These are phyloP conservation scores for Alloplasta piceator DNA, from an alignment of 2,888 invertebrate genomes.

Conservation along the genomic window DNA sequence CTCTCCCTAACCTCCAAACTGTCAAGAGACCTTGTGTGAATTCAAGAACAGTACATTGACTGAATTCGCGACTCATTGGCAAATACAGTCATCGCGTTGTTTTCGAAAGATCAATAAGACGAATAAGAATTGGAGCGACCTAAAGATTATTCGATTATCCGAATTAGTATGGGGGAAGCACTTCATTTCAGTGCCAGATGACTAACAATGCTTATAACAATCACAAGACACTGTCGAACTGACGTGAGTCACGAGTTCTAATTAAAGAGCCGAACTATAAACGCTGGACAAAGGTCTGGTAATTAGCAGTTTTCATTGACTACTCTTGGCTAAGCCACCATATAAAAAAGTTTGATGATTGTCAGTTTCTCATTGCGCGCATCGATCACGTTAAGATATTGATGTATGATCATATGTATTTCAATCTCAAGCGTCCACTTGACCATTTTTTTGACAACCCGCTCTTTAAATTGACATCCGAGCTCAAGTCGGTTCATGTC, in stretches of 20 bases:
- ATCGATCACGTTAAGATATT: too few relatives aligned
- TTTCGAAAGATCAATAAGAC: constrained; percentile 7
- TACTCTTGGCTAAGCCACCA: background rate
- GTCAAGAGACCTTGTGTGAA: background rate
- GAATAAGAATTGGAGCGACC: background rate
- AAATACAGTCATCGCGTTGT: background rate
- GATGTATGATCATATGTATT: too few relatives aligned
- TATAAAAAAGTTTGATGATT: too few relatives aligned
- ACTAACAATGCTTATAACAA: background rate
- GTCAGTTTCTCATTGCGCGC: too few relatives aligned
- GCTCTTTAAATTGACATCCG: too few relatives aligned
- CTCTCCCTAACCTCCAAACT: background rate
- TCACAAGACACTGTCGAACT: background rate
- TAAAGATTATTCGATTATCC: constrained; percentile 11
- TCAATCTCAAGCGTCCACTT: too few relatives aligned
- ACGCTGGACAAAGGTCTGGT: background rate
- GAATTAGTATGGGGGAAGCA: background rate
- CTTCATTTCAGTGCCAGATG: constrained; percentile 9
- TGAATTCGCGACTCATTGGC: background rate
- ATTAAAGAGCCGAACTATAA: background rate
- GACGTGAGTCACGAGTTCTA: background rate
- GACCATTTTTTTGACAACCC: too few relatives aligned
- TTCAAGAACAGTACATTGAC: background rate
- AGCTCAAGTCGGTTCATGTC: too few relatives aligned
- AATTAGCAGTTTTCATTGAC: constrained; percentile 5